phyloP scores from a whole-genome alignment of 2,888 invertebrate genomes.

The Melanophora roralis region DNA sequence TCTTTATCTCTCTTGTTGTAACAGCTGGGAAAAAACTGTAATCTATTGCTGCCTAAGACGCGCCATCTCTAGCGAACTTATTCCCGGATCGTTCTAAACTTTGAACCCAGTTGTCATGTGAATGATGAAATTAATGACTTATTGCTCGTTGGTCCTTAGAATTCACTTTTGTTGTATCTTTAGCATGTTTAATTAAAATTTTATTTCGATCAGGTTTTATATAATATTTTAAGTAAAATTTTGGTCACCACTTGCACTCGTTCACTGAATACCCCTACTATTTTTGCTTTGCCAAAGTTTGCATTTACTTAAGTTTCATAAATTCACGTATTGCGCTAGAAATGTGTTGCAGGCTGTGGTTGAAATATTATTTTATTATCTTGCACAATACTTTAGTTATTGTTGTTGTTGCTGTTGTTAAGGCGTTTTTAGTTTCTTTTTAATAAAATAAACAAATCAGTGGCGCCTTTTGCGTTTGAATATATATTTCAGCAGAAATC shows the following conservation, averaged over 20 bases:
- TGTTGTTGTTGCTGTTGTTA: not conserved
- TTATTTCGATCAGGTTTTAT: too few species aligned
- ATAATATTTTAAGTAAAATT: not conserved
- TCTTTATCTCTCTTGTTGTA: too few species aligned
- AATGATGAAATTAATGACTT: too few species aligned
- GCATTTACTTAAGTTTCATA: not conserved
- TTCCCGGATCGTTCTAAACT: too few species aligned
- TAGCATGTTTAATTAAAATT: too few species aligned
- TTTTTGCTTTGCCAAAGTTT: not conserved
- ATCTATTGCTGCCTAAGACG: too few species aligned
- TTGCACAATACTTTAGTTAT: conserved; percentile 6
- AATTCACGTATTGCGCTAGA: not conserved
- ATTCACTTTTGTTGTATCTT: too few species aligned
- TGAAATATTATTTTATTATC: conserved; percentile 1
- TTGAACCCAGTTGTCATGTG: too few species aligned
- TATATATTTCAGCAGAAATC: conserved; percentile 19
- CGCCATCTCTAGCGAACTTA: too few species aligned
- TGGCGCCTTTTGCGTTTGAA: conserved; percentile 42
- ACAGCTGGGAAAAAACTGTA: too few species aligned
- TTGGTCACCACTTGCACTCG: not conserved
- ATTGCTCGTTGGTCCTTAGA: too few species aligned
- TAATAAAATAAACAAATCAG: conserved; percentile 35
- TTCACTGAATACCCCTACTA: conserved; percentile 12
- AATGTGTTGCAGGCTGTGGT: conserved; percentile 21
- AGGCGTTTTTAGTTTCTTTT: conserved; percentile 19